Conservation (phyloP, 2,888 invertebrate genomes). For the Tupiocoris notatus region DNA sequence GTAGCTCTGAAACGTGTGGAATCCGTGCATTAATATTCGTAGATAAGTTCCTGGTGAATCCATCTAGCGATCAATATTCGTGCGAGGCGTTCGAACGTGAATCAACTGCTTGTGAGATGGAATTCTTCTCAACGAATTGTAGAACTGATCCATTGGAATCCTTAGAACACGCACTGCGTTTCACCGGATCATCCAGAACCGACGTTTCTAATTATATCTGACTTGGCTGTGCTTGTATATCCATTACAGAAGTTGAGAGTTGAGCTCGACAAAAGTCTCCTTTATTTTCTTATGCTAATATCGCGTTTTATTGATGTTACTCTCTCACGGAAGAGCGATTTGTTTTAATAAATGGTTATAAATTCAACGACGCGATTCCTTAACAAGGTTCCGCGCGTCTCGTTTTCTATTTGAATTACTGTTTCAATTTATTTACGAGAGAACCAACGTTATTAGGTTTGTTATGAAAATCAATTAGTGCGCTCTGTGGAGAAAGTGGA, state of each 20-base stretch:
- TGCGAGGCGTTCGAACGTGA: slow-evolving; percentile 5
- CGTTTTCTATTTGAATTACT: not conserved
- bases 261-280: not conserved
- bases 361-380: not conserved
- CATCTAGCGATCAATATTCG: slow-evolving; percentile 19
- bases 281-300: not conserved
- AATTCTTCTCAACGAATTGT: not conserved
- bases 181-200: not conserved
- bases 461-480: slow-evolving; percentile 26
- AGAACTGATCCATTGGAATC: not conserved
- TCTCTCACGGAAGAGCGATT: slow-evolving; percentile 6
- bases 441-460: not conserved
- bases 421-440: slow-evolving; percentile 11
- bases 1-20: no score
- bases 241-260: not conserved
- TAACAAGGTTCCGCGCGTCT: slow-evolving; percentile 1
- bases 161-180: not conserved
- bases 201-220: not conserved
- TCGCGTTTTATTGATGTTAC: slow-evolving; percentile 1
- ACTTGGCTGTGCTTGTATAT: not conserved
- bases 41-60: not conserved
- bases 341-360: slow-evolving; percentile 10
- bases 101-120: not conserved
- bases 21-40: no score
- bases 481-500: not conserved